Base-by-base conservation (phyloP, 2,113 vertebrate species). In the Epinephelus moara region DNA sequence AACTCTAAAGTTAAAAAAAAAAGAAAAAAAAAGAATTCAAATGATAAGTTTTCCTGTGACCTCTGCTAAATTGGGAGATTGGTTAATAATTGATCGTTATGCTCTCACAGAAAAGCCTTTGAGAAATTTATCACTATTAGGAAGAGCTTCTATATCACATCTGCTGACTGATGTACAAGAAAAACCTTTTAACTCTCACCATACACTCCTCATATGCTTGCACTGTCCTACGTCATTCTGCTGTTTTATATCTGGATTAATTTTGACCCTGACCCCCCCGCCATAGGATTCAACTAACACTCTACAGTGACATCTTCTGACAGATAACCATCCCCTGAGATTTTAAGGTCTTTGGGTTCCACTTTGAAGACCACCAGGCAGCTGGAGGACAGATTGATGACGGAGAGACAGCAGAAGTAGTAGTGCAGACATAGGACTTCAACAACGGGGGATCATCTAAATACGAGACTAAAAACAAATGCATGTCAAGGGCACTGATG, bases 51-150 rank as follows among this genome's bases (percentile, higher is more conserved):
- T 30, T 37, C 6, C 11, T 15, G 47, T 23, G 49, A 59, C 37
- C 55, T 69, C 37, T 52, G 52, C 4, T 53, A 25, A 59, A 42
- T 33, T 23, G 69, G 66, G 49, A 47, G 55, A 88, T 77, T 52
- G 55, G 45, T 61, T 69, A 63, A 71, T 82, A 86, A 78, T 85
- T 82, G 77, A 92, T 75, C 63, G 82, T 69, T 61, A 27, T 59
- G 60, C 30, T 59, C 50, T 78, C 42, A 52, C 71, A 75, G 14
- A 60, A 73, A 86, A 75, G 27, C 56, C 49, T 78, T 27, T 45
- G 49, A 77, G 27, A 81, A 70, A 85, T 88, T 61, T 50, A 75
- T 87, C 86, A 61, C 67, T 55, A 50, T 87, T 71, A 67, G 62
- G 21, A 69, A n/a, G 56, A 49, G 50, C 42, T 60, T 33, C 69